phyloP scores from a whole-genome alignment of 2,888 invertebrate species.

The Tridacna crocea region DNA sequence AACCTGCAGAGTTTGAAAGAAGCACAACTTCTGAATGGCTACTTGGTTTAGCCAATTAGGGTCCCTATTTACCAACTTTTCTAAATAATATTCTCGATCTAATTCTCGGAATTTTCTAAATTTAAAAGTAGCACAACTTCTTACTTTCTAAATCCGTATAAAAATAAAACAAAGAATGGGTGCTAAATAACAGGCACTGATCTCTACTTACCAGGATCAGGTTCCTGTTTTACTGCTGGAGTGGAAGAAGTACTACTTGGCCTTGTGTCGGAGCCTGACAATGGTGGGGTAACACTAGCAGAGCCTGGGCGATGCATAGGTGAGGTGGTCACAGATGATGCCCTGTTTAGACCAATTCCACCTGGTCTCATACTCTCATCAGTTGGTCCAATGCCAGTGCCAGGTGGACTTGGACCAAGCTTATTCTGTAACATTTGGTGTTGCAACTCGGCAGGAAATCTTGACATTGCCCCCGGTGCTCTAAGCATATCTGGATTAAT shows the following conservation, averaged over 20 bases:
- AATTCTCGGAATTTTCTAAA: too few species aligned
- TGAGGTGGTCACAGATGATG: neutral
- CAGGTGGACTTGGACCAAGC: neutral
- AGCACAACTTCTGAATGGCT: too few species aligned
- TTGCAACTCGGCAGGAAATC: slow-evolving; percentile 20
- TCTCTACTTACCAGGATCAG: slow-evolving; percentile 33
- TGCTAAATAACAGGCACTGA: too few species aligned
- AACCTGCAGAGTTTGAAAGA: too few species aligned
- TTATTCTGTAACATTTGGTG: slow-evolving; percentile 7
- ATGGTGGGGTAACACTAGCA: slow-evolving; percentile 14
- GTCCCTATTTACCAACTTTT: too few species aligned
- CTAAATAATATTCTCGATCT: too few species aligned
- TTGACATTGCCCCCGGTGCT: neutral
- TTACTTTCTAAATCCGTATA: neutral
- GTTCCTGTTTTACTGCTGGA: slow-evolving; percentile 52
- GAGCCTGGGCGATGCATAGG: neutral
- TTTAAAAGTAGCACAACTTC: too few species aligned
- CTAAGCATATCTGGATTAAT: slow-evolving; percentile 31
- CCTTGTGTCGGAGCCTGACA: slow-evolving; percentile 21
- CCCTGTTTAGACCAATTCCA: neutral
- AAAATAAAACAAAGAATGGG: too few species aligned
- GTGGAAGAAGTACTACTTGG: slow-evolving; percentile 15
- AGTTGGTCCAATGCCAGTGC: neutral
- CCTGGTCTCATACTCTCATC: slow-evolving; percentile 6
- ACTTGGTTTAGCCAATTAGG: too few species aligned